These are phyloP conservation scores for Gisinianus flammeolus DNA, from an alignment of 2,888 invertebrate genomes.

Conservation along the genomic window DNA sequence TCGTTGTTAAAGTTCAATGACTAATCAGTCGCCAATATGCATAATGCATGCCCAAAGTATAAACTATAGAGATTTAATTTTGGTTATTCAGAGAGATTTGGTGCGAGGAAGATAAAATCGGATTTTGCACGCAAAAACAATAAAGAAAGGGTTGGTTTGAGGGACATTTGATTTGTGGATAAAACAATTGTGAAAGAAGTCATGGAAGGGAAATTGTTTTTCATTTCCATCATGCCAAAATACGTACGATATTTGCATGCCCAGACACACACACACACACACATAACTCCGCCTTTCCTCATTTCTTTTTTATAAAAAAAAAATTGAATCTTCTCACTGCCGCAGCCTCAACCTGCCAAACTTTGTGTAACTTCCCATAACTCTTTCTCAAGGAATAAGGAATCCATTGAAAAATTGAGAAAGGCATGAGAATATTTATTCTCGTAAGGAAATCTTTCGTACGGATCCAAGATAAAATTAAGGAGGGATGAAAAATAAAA, in stretches of 20 bases:
- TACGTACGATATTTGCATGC: background rate
- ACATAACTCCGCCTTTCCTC: no score
- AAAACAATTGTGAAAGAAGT: constrained; percentile 4
- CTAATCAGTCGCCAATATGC: background rate
- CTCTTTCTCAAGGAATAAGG: constrained; percentile 17
- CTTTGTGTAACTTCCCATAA: constrained; percentile 24
- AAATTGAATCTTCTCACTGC: no score
- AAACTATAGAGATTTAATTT: background rate
- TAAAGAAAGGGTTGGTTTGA: constrained; percentile 9
- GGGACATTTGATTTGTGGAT: constrained; percentile 22
- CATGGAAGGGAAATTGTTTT: background rate
- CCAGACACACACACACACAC: background rate
- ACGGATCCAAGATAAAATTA: background rate
- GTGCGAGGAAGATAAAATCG: background rate
- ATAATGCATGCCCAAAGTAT: background rate
- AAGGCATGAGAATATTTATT: background rate
- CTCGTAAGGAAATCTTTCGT: background rate
- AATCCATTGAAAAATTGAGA: constrained; percentile 30
- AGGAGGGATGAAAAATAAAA: background rate
- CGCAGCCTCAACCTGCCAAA: constrained; percentile 19
- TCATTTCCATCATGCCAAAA: background rate
- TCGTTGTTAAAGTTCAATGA: background rate
- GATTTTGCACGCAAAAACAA: constrained; percentile 26
- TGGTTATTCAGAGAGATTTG: background rate
- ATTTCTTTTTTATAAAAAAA: no score